Evolutionary conservation across 2,888 invertebrate species (phyloP).

Genomic region (Orthosia gracilis): DNA sequence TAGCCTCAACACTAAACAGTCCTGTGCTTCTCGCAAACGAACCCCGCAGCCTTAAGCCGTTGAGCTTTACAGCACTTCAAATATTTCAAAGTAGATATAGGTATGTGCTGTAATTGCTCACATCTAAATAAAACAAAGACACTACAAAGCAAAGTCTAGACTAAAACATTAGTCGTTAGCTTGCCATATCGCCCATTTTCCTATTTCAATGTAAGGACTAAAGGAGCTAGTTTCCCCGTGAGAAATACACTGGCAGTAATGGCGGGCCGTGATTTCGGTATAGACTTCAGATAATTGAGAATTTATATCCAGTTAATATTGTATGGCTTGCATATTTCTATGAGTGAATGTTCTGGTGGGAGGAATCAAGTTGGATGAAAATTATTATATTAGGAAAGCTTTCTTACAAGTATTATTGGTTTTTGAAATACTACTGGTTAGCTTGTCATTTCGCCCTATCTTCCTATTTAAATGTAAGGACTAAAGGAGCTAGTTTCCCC

Average conservation of each 20-base stretch:
- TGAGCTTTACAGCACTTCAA: too few species aligned
- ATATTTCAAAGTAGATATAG: neutral
- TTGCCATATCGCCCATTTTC: conserved; percentile 65
- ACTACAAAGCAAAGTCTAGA: too few species aligned
- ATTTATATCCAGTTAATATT: conserved; percentile 72
- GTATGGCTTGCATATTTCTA: conserved; percentile 50
- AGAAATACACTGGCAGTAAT: conserved; percentile 80
- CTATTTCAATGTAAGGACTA: conserved; percentile 50
- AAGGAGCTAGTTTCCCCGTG: conserved; percentile 81
- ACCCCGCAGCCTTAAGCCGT: too few species aligned
- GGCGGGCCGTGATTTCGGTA: conserved; percentile 75
- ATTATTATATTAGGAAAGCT: neutral
- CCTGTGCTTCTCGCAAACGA: too few species aligned
- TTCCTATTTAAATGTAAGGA: conserved; percentile 47
- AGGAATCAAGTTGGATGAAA: neutral
- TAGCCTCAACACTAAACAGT: too few species aligned
- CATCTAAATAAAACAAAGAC: neutral
- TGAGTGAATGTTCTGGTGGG: conserved; percentile 61
- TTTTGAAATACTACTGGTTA: neutral
- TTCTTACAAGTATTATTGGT: neutral
- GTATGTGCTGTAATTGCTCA: neutral
- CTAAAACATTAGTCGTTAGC: neutral
- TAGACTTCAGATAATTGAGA: conserved; percentile 79
- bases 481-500: conserved; percentile 78
- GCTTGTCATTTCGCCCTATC: conserved; percentile 63